Evolutionary conservation across 2,113 vertebrate genomes (phyloP), one percentile per base, ranked within the genome.

Genomic region (Gorsachius goisagi): DNA sequence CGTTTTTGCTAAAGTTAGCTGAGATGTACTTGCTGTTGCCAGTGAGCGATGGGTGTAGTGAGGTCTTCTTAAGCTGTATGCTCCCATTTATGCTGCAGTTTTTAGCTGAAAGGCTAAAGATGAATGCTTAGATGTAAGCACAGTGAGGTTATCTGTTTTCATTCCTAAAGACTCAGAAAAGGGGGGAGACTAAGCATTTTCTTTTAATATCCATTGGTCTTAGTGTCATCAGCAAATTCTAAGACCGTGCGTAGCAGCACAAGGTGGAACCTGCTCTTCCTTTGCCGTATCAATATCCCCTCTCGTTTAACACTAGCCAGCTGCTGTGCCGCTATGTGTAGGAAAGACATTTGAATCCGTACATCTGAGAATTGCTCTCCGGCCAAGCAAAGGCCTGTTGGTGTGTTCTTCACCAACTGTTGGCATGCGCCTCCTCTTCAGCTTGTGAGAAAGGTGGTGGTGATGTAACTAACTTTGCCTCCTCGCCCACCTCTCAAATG

Each of bases 381-480:
- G 39, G 82, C 75, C 33, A 22, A 95, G 71, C 49, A 32, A 64
- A 69, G 85, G 52, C 56, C 39, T 71, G 32, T 50, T 91, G 53
- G 49, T 74, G 63, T 88, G 41, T 55, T 93, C 82, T 62, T 82
- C 45, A 1, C 71, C 8, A 6, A 47, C 58, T 90, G 72, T 37
- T 92, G 88, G 90, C 92, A 44, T 86, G 83, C 85, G 79, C 85
- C 85, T 95, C 50, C 85, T 84, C 24, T 45, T 95, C 75, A 90
- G 83, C 90, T 93, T 82, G 74, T 85, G 80, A 74, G 83, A 88
- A 96, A 94, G 93, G 88, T 93, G 96, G n/a, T 66, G 68, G 79
- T 97, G 92, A 95, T 96, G 93, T 91, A 97, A 93, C 82, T 88
- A 69, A 47, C 82, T 94, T 88, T 90, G 74, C 71, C 82, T 95